These are phyloP conservation scores for Agriopis marginaria DNA, from an alignment of 2,888 invertebrate genomes.

Conservation along the genomic window DNA sequence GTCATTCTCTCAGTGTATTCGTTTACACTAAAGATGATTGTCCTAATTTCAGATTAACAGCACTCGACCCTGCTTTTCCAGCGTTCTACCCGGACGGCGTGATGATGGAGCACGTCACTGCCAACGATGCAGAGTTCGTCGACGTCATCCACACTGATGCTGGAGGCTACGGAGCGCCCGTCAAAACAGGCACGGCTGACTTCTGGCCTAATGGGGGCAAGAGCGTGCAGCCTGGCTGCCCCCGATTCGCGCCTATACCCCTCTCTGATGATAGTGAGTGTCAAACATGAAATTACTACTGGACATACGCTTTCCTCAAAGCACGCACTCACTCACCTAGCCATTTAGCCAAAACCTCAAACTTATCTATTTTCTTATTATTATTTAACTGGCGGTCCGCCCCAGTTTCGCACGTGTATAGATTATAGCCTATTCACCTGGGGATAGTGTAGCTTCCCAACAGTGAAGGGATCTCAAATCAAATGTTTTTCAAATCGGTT, in stretches of 20 bases:
- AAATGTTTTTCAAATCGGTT: too few relatives aligned
- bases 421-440: too few relatives aligned
- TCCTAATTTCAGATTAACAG: constrained; percentile 80
- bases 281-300: neutral
- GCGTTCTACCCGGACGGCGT: constrained; percentile 84
- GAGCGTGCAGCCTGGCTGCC: constrained; percentile 87
- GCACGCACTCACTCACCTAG: neutral
- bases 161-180: constrained; percentile 86
- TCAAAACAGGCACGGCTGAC: constrained; percentile 85
- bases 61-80: constrained; percentile 88
- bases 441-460: too few relatives aligned
- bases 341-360: too few relatives aligned
- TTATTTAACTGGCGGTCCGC: too few relatives aligned
- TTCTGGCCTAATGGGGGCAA: constrained; percentile 88
- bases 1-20: neutral
- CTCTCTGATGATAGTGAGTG: constrained; percentile 82
- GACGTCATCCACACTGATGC: constrained; percentile 91
- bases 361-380: too few relatives aligned
- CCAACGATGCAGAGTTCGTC: constrained; percentile 86
- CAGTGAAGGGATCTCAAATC: too few relatives aligned
- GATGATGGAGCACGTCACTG: constrained; percentile 80
- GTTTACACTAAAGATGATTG: neutral
- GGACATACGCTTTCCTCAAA: neutral
- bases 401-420: too few relatives aligned
- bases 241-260: constrained; percentile 79